Percentiles rank a stretch among this genome's conserved stretches.
Evolutionary conservation across 2,797 vertebrate species (phyloP).

Genomic region (Erpetoichthys calabaricus): DNA sequence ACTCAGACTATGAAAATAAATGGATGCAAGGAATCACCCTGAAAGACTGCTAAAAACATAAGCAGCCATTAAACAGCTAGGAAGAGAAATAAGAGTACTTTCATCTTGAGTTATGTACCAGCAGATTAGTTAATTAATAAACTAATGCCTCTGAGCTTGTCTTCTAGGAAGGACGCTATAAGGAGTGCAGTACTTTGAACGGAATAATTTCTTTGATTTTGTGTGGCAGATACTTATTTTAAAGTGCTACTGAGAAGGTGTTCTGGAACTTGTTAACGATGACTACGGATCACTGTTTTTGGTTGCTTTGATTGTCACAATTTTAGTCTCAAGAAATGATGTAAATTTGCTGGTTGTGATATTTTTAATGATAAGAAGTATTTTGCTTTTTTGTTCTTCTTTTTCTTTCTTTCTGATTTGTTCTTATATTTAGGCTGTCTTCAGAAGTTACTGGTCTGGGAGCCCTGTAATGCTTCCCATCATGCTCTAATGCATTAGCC

Average conservation of each 20-base stretch:
- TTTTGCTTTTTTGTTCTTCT: slow-evolving; percentile 13
- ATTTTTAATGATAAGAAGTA: slow-evolving; percentile 42
- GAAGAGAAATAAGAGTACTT: too few relatives aligned
- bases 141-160: too few relatives aligned
- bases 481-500: slow-evolving; percentile 51
- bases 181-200: too few relatives aligned
- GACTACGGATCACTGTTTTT: too few relatives aligned
- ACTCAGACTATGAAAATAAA: too few relatives aligned
- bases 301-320: slow-evolving; percentile 11
- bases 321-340: slow-evolving; percentile 36
- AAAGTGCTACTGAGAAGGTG: slow-evolving; percentile 12
- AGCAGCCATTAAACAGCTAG: too few relatives aligned
- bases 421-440: slow-evolving; percentile 65
- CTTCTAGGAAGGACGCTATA: too few relatives aligned
- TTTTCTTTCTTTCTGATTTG: slow-evolving; percentile 33
- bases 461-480: slow-evolving; percentile 61
- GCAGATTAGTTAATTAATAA: too few relatives aligned
- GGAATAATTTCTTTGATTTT: too few relatives aligned
- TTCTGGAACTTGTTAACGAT: slow-evolving; percentile 30
- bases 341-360: slow-evolving; percentile 34
- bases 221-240: too few relatives aligned
- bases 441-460: slow-evolving; percentile 71
- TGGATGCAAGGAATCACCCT: background rate
- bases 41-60: slow-evolving; percentile 23
- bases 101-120: too few relatives aligned